Conservation (phyloP, 2,888 invertebrate species). For the Hartigia nigra region DNA sequence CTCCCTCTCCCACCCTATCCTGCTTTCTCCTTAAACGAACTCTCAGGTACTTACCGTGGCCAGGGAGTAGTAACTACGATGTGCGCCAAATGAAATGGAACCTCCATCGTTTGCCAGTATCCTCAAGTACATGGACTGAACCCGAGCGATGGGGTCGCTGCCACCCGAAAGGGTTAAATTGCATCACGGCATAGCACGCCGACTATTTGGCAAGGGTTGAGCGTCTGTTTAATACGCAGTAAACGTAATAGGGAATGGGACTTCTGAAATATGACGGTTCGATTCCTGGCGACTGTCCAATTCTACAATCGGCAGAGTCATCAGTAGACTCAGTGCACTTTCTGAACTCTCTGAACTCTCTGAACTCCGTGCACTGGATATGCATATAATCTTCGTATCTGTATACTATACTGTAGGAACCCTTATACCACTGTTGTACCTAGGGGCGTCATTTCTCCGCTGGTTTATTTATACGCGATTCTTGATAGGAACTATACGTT, state of each 20-base stretch:
- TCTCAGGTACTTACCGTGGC: background rate
- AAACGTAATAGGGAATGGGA: conserved; percentile 30
- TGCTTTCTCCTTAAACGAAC: background rate
- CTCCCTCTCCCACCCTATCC: too few species aligned
- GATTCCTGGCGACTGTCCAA: conserved; percentile 8
- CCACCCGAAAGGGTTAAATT: background rate
- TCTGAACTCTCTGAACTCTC: background rate
- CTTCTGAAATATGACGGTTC: conserved; percentile 27
- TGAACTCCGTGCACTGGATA: background rate
- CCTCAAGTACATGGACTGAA: background rate
- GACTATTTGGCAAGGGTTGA: conserved; percentile 31
- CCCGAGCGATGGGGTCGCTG: background rate
- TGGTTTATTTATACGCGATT: background rate
- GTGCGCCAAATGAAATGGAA: background rate
- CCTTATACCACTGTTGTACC: background rate
- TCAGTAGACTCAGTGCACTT: background rate
- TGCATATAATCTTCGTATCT: background rate
- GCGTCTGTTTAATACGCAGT: conserved; percentile 39
- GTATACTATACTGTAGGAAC: background rate
- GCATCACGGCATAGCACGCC: background rate
- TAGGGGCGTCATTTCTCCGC: background rate
- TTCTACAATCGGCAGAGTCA: background rate
- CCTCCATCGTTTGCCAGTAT: background rate
- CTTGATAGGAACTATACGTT: background rate
- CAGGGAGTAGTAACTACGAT: background rate